These are phyloP conservation scores for Syngnathus scovelli DNA, from an alignment of 2,113 vertebrate genomes.

Conservation along the genomic window DNA sequence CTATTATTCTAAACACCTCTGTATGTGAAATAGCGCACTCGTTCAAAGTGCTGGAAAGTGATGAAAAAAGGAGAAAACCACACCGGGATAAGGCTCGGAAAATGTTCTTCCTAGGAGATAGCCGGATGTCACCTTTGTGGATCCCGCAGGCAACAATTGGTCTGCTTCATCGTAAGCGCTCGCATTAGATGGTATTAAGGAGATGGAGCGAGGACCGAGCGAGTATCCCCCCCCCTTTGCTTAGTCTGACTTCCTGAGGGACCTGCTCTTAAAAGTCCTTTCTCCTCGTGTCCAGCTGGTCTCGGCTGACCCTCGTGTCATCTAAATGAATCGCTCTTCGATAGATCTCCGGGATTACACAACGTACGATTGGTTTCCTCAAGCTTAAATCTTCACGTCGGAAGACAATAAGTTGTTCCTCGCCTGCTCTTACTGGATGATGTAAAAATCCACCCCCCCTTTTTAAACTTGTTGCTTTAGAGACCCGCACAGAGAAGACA, in stretches of 20 bases:
- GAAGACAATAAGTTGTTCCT: conserved; percentile 12
- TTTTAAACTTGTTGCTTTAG: conserved; percentile 4
- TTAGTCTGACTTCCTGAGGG: conserved; percentile 25
- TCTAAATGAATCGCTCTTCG: conserved; percentile 44
- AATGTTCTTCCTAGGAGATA: conserved; percentile 32
- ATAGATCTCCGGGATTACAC: conserved; percentile 51
- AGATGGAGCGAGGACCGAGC: conserved; percentile 25
- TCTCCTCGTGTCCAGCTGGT: conserved; percentile 19
- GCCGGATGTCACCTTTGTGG: conserved; percentile 34
- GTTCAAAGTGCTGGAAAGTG: conserved; percentile 9
- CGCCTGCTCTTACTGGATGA: background rate
- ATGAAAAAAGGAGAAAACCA: conserved; percentile 17
- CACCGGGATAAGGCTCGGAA: conserved; percentile 16
- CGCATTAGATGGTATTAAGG: conserved; percentile 52
- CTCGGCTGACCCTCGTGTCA: conserved; percentile 29
- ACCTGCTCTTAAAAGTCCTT: conserved; percentile 36
- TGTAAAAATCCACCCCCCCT: background rate
- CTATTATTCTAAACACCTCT: conserved; percentile 65
- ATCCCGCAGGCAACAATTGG: background rate
- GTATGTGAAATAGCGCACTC: conserved; percentile 55
- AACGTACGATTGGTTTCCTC: conserved; percentile 38
- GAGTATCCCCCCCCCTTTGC: conserved; percentile 10
- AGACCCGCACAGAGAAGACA: conserved; percentile 13
- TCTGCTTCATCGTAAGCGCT: conserved; percentile 32
- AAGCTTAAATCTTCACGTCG: conserved; percentile 45